Conservation (phyloP, 2,797 vertebrate species). For the Sternotherus odoratus region DNA sequence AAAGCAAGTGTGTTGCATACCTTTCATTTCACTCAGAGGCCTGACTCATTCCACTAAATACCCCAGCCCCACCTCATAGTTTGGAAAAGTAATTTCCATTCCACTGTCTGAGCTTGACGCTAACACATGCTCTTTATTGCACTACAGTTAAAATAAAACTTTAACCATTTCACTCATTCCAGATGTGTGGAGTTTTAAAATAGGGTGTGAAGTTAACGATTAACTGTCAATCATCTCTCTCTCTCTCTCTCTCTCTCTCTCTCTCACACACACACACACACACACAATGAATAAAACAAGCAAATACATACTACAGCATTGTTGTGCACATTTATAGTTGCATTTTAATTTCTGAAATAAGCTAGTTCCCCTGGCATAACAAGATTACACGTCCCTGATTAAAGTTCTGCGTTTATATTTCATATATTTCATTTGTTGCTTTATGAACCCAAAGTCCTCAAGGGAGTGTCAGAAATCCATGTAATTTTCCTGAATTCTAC, state of each 20-base stretch:
- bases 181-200: slow-evolving; percentile 68
- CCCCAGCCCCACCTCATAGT: slow-evolving; percentile 61
- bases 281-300: slow-evolving; percentile 50
- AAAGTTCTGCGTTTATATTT: slow-evolving; percentile 42
- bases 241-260: slow-evolving; percentile 51
- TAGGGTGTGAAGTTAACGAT: slow-evolving; percentile 66
- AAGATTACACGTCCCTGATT: slow-evolving; percentile 69
- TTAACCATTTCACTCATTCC: slow-evolving; percentile 63
- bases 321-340: slow-evolving; percentile 62
- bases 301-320: slow-evolving; percentile 64
- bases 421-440: slow-evolving; percentile 65
- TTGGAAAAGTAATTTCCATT: slow-evolving; percentile 71
- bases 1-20: slow-evolving; percentile 53
- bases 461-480: slow-evolving; percentile 66
- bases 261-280: slow-evolving; percentile 22
- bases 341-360: slow-evolving; percentile 68
- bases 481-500: slow-evolving; percentile 45
- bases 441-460: slow-evolving; percentile 56
- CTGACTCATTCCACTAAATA: slow-evolving; percentile 66
- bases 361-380: slow-evolving; percentile 53
- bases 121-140: slow-evolving; percentile 67
- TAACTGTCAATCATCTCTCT: too few relatives aligned
- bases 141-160: slow-evolving; percentile 65
- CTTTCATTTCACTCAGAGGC: slow-evolving; percentile 67
- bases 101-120: slow-evolving; percentile 58